A percentile compares a stretch with the other conserved stretches of the same genome.
These are phyloP conservation scores for Trichonephila clavipes DNA, from an alignment of 1,140 invertebrate species.

Conservation along the genomic window DNA sequence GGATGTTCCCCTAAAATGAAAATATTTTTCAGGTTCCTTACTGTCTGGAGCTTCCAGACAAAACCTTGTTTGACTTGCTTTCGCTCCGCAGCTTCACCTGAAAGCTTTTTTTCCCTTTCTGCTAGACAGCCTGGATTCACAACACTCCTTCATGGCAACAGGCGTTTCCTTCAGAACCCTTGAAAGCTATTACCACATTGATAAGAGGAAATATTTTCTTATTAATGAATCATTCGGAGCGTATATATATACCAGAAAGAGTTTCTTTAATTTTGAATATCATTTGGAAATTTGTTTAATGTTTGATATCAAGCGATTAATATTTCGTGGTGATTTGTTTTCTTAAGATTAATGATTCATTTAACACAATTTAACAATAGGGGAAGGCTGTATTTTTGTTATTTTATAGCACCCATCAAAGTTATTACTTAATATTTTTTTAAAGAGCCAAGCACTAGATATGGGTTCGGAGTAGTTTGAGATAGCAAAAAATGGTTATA, in stretches of 20 bases:
- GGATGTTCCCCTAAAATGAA: conserved; percentile 8
- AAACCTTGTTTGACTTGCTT: conserved; percentile 37
- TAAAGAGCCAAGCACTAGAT: too few species aligned
- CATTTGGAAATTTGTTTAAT: not conserved
- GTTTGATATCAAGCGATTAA: not conserved
- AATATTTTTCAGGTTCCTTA: conserved; percentile 24
- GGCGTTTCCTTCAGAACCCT: not conserved
- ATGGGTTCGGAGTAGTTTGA: too few species aligned
- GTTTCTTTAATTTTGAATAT: not conserved
- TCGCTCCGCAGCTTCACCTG: not conserved
- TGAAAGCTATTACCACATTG: not conserved
- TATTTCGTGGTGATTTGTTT: not conserved
- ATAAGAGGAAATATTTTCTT: not conserved
- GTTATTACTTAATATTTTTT: too few species aligned
- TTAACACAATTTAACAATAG: too few species aligned
- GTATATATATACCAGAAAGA: not conserved
- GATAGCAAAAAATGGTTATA: too few species aligned
- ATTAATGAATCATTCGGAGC: not conserved
- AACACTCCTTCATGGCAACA: not conserved
- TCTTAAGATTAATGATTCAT: not conserved
- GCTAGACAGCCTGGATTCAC: not conserved
- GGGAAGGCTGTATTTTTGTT: too few species aligned
- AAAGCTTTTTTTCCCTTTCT: not conserved
- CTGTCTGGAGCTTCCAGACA: conserved; percentile 50
- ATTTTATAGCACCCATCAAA: too few species aligned